phyloP scores from a whole-genome alignment of 2,888 invertebrate genomes.

The Gisinianus flammeolus region DNA sequence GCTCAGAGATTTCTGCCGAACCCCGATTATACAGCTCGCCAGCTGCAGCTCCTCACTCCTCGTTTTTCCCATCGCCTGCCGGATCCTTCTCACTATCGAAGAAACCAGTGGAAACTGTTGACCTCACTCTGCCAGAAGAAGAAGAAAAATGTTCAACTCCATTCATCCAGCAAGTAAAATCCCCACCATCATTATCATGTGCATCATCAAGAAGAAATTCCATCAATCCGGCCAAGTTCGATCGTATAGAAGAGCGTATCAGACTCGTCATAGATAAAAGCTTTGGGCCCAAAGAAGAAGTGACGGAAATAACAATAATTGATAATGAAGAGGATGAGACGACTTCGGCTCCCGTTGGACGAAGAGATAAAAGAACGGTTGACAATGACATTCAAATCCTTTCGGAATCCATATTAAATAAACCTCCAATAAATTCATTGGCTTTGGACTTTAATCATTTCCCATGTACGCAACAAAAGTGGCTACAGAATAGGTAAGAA shows the following conservation, averaged over 20 bases:
- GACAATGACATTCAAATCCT: slow-evolving; percentile 29
- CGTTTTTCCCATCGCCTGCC: not conserved
- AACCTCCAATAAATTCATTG: slow-evolving; percentile 16
- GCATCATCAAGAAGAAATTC: not conserved
- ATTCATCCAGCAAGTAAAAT: not conserved
- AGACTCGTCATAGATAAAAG: not conserved
- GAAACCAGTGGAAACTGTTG: not conserved
- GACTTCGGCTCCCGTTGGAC: not conserved
- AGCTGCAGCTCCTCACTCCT: not conserved
- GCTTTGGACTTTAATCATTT: not conserved
- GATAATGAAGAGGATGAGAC: slow-evolving; percentile 7
- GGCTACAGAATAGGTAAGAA: slow-evolving; percentile 26
- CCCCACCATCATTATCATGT: not conserved
- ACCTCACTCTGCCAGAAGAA: not conserved
- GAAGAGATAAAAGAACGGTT: not conserved
- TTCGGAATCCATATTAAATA: not conserved
- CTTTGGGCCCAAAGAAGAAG: slow-evolving; percentile 20
- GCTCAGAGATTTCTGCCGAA: too few species aligned
- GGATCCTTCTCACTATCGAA: not conserved
- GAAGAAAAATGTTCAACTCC: not conserved
- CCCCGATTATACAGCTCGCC: not conserved
- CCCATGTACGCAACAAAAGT: not conserved
- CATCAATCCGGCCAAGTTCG: not conserved
- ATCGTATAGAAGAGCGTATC: not conserved
- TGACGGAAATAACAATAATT: not conserved